These are phyloP conservation scores for Drosophila vallismaia DNA, from an alignment of 2,888 invertebrate genomes.

Conservation along the genomic window DNA sequence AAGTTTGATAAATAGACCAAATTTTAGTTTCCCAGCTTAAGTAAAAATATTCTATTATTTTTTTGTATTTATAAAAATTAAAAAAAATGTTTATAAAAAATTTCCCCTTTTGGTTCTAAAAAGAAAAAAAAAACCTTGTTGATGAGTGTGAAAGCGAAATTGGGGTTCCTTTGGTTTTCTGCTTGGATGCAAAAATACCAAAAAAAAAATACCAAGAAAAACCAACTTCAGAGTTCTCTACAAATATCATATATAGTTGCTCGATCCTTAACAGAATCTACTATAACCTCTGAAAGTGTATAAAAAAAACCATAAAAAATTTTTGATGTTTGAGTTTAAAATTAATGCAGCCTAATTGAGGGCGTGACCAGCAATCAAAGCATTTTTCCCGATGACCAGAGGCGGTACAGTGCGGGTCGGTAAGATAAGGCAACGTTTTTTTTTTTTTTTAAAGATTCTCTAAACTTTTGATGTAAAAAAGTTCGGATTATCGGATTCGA, in stretches of 20 bases:
- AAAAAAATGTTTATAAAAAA: no score
- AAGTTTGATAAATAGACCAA: no score
- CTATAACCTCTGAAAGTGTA: no score
- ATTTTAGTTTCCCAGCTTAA: no score
- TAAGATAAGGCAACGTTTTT: background rate
- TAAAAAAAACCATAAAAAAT: background rate
- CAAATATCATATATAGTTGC: no score
- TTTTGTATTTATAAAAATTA: no score
- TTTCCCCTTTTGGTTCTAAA: background rate
- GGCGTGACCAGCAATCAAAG: slow-evolving; percentile 5
- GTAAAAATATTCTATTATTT: no score
- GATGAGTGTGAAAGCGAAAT: slow-evolving; percentile 18
- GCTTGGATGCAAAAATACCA: slow-evolving; percentile 32
- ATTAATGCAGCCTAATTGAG: slow-evolving; percentile 30
- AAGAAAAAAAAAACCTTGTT: background rate
- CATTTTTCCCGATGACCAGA: background rate
- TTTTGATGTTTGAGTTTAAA: slow-evolving; percentile 18
- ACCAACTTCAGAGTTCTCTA: no score
- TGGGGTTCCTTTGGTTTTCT: background rate
- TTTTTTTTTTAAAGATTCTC: no score
- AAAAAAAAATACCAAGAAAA: background rate
- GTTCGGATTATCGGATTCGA: no score
- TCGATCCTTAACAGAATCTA: no score
- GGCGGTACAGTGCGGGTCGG: slow-evolving; percentile 18
- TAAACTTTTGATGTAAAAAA: no score